Evolutionary conservation across 2,888 invertebrate genomes (phyloP), one percentile per base, ranked within the genome.

Genomic region (Lithosia quadra): DNA sequence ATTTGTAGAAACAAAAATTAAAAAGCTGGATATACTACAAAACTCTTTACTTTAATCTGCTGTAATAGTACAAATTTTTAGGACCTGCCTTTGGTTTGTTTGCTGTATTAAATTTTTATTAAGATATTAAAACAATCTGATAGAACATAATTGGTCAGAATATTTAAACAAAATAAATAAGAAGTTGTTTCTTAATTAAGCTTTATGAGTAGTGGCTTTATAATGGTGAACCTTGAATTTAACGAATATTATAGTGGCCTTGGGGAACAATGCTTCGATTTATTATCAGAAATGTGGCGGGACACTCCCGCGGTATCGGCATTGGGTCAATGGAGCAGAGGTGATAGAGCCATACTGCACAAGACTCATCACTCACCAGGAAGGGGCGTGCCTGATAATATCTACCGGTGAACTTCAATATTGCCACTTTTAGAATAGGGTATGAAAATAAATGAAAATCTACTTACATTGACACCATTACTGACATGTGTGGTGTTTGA

Each of bases 381-480:
- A 15, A 53, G 10, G 73, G 73, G 71, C 72, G 69, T 71, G 71
- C 61, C 73, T 9, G 49, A 28, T 22, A 18, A 18, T 24, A 53
- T 61, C 10, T 18, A 66, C 58, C 43, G 24, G 60, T 13, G 11
- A 56, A 61, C 66, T 9, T 58, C 57, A 68, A 63, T 53, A 36
- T 65, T 39, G 43, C 8, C 22, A 56, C 24, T 21, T 28, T 71
- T 63, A 63, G 39, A 43, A 28, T 60, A 78, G 80, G 78, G 80
- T 80, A 75, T 71, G 73, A 78, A 79, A 84, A 80, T 82, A 84
- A 83, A 81, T 78, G 65, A 79, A 75, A 72, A 74, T 80, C 72
- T 84, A 93, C 93, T 94, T 79, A 94, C 94, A 72, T 74, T 77
- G 67, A 86, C 77, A 67, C 90, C 91, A 86, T 93, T 91, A 63